phyloP scores from a whole-genome alignment of 2,888 invertebrate genomes.

The Nezara viridula region DNA sequence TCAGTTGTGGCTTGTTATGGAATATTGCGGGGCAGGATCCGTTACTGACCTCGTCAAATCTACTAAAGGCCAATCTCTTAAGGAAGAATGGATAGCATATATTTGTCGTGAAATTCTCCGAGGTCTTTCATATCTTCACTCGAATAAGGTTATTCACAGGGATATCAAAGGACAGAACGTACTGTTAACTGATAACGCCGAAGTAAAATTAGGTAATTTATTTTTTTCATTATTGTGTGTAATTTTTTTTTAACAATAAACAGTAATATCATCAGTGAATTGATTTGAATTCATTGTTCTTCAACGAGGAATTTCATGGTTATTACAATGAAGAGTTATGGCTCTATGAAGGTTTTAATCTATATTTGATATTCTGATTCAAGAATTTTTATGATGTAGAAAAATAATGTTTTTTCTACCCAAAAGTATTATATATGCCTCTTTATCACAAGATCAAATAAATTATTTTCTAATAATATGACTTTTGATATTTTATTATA shows the following conservation, averaged over 20 bases:
- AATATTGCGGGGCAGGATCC: constrained; percentile 99
- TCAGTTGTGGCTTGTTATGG: constrained; percentile 99
- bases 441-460: too few relatives aligned
- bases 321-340: not conserved
- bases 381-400: not conserved
- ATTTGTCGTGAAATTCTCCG: constrained; percentile 96
- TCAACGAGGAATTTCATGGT: not conserved
- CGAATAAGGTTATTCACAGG: constrained; percentile 98
- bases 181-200: constrained; percentile 98
- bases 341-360: too few relatives aligned
- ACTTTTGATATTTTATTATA: not conserved
- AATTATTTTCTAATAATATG: not conserved
- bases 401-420: not conserved
- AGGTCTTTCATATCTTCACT: constrained; percentile 97
- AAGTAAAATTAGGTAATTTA: constrained; percentile 92
- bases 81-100: constrained; percentile 99
- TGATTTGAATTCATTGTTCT: not conserved
- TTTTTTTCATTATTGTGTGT: not conserved
- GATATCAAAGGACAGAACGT: constrained; percentile 99
- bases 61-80: constrained; percentile 94
- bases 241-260: too few relatives aligned
- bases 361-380: not conserved
- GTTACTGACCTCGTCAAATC: constrained; percentile 99
- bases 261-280: too few relatives aligned
- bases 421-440: too few relatives aligned